Evolutionary conservation across 2,888 invertebrate species (phyloP), one percentile per base, ranked within the genome.

Genomic region (Drosophila falleni): DNA sequence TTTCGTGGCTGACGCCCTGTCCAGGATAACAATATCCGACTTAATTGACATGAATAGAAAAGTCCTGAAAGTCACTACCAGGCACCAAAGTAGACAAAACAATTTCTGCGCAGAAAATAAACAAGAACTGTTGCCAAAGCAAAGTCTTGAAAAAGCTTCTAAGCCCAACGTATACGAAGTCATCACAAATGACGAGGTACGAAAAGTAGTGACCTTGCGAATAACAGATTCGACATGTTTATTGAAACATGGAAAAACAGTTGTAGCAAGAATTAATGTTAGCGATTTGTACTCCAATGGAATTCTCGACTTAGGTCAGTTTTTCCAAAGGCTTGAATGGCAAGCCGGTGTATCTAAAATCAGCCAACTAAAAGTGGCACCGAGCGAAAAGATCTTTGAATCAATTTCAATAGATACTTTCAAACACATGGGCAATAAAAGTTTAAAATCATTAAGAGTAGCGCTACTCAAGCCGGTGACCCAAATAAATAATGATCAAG

Each of bases 311-410:
- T 53, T 53, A 54, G 54, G 54, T 54, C 54, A 62, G n/a, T 54
- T 61, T n/a, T 53, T 53, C 29, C 61, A 51, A 44, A 53, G 61
- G 61, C 51, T 60, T 44, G 60, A 60, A 60, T n/a, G 5, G 11
- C 15, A 61, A 39, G 46, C 37, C 47, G 46, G 42, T 56, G 35
- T 50, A 63, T 8, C 1, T 11, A 23, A 41, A 41, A 53, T 60
- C 33, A 64, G 44, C 56, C 13, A 44, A 50, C 35, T 41, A 11
- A 56, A 63, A 63, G 35, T 54, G 37, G 54, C 37, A 62, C 53
- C 47, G 54, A 31, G 46, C 6, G 42, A 53, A 61, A 53, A 54
- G 16, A 51, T 58, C 64, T 51, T 46, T 53, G 44, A 51, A 39
- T 6, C 5, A n/a, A 10, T 54, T 62, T 54, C 58, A 46, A 58